Evolutionary conservation across 2,113 vertebrate genomes (phyloP), one percentile per base, ranked within the genome.

Genomic region (Hippocampus guttulatus): DNA sequence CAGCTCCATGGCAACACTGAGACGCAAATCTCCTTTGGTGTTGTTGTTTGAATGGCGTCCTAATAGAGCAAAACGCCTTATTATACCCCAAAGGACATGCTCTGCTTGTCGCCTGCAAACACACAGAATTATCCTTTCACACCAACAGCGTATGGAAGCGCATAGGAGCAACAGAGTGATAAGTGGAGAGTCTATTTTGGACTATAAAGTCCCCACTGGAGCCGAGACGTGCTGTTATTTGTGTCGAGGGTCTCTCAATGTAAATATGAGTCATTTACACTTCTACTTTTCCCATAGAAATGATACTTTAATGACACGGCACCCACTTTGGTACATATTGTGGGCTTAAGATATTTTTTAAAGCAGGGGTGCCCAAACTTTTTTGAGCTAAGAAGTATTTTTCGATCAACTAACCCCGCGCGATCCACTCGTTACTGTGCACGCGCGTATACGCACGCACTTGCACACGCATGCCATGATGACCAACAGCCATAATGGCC

Each of bases 141-240:
- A 79, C 70, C 75, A 23, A 79, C 69, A 70, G 75, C 77, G 70
- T 77, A 67, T 65, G 64, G 23, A 47, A 62, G 54, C 61, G 68
- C 80, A 86, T 75, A 78, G 83, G 52, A 75, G 60, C 45, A 71
- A 33, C 1, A 11, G n/a, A 69, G 69, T 69, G 81, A 88, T 87
- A 82, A 75, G 71, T 20, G 30, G n/a, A 30, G n/a, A 61, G 47
- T 9, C 55, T 75, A 72, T 80, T 80, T 85, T 83, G 75, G 67
- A 74, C 61, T 77, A 78, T 79, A 78, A 85, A 80, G 60, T 69
- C 60, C 68, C 71, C 66, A 74, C 72, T 57, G 76, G 43, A 77
- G 45, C 62, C 20, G 43, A 38, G 51, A 74, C 71, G 27, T 69
- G 54, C 71, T 77, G 75, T 81, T 73, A 63, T 83, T 57, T 76